Percentiles rank a stretch among this genome's conserved stretches.
These are phyloP conservation scores for Heliconius ethilla DNA, from an alignment of 2,888 invertebrate species.

Conservation along the genomic window DNA sequence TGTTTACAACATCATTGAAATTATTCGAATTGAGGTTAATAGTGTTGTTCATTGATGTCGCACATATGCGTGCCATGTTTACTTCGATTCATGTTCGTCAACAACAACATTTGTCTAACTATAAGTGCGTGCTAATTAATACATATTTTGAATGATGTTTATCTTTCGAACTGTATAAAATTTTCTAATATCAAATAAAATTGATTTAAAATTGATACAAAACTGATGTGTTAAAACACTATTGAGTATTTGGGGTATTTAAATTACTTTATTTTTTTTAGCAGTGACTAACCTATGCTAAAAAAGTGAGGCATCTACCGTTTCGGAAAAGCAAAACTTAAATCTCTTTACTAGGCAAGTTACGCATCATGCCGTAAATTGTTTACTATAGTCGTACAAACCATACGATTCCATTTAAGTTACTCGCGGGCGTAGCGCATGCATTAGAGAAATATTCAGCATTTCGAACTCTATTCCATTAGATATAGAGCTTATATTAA, in stretches of 20 bases:
- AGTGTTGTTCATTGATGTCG: constrained; percentile 75
- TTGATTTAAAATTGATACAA: background rate
- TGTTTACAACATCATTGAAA: constrained; percentile 74
- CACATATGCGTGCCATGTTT: constrained; percentile 79
- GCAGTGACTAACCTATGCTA: constrained; percentile 4
- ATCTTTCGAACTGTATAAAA: background rate
- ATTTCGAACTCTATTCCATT: constrained; percentile 53
- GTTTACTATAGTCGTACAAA: constrained; percentile 67
- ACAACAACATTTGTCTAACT: constrained; percentile 65
- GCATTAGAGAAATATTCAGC: constrained; percentile 49
- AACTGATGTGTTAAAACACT: background rate
- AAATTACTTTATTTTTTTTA: constrained; percentile 10
- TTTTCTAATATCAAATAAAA: background rate
- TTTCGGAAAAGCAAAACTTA: constrained; percentile 47
- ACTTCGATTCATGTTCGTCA: constrained; percentile 67
- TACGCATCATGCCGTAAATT: constrained; percentile 70
- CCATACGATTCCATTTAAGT: constrained; percentile 70
- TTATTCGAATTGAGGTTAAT: constrained; percentile 80
- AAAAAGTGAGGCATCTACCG: constrained; percentile 15
- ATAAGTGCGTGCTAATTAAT: constrained; percentile 57
- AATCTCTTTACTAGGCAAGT: constrained; percentile 67
- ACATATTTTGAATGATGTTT: background rate
- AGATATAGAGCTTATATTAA: constrained; percentile 56
- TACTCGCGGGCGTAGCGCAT: constrained; percentile 63
- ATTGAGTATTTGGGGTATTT: background rate